Evolutionary conservation across 2,888 invertebrate species (phyloP), one percentile per base, ranked within the genome.

Genomic region (Pristionchus arcanus): DNA sequence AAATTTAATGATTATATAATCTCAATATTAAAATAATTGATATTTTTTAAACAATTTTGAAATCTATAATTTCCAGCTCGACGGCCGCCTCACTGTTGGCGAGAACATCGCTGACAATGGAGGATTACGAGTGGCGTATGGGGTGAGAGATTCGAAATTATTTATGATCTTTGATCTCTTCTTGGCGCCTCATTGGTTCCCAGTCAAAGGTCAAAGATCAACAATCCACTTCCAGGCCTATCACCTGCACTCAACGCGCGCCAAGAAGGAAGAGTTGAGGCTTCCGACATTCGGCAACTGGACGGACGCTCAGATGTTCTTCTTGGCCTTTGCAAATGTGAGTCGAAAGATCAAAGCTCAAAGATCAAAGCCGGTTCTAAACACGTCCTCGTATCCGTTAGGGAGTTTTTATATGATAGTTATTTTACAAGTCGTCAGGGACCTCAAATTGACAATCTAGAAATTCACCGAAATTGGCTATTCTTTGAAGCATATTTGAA

Each of bases 231-330:
- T 87, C 19, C 49, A 91, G 90, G 93, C 93, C 0, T 93, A 93
- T 90, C 90, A 91, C 28, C 89, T 92, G 86, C 92, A 91, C 63
- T 66, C 91, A 53, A 90, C 92, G 15, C 92, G 89, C 31, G 85
- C 91, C 1, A 89, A 66, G 16, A 21, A 21, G 42, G 34, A n/a
- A 1, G 42, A 77, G 77, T 68, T 88, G 31, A 89, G 87, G 7
- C 37, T 96, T 16, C 96, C 96, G 7, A 95, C 95, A 2, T 92
- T 95, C 83, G 90, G 91, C 0, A 95, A 95, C 59, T 93, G 95
- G 92, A 95, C 95, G 42, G 94, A 95, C 88, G 94, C 95, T 85
- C 96, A 96, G 91, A 92, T 96, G 77, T 96, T 96, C 93, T 96
- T 96, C 92, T 92, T 96, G 16, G 95, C 95, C 0, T 96, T 95